Conservation (phyloP, 2,888 invertebrate species). For the Harpalus rubripes region DNA sequence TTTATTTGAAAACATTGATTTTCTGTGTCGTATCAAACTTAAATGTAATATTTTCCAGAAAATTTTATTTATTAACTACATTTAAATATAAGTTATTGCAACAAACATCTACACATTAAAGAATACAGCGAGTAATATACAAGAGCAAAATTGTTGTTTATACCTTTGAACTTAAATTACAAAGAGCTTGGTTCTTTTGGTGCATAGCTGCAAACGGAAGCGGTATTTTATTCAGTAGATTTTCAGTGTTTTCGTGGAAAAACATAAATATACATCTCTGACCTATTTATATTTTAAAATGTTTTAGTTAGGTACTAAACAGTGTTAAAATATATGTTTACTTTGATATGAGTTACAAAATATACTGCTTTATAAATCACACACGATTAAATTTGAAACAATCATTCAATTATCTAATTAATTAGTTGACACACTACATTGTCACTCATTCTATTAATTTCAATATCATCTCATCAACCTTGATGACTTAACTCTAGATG, state of each 20-base stretch:
- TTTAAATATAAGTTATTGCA: too few relatives aligned
- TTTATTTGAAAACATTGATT: too few relatives aligned
- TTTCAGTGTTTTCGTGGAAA: background rate
- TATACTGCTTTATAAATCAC: background rate
- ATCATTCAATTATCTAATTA: conserved; percentile 5
- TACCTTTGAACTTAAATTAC: background rate
- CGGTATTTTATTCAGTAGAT: background rate
- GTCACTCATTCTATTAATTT: background rate
- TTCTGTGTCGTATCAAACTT: too few relatives aligned
- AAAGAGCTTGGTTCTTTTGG: background rate
- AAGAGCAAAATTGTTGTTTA: background rate
- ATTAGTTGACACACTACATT: conserved; percentile 7
- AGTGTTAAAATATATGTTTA: background rate
- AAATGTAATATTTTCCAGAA: too few relatives aligned
- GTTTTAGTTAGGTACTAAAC: background rate
- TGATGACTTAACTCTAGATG: conserved; percentile 27
- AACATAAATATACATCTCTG: background rate
- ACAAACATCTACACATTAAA: too few relatives aligned
- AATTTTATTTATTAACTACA: too few relatives aligned
- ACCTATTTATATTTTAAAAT: background rate
- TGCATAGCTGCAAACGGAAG: background rate
- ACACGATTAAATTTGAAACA: background rate
- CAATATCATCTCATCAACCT: conserved; percentile 14
- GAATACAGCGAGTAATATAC: too few relatives aligned
- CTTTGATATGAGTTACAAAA: background rate